Evolutionary conservation across 2,888 invertebrate genomes (phyloP), one percentile per base, ranked within the genome.

Genomic region (Drosophila acutilabella): DNA sequence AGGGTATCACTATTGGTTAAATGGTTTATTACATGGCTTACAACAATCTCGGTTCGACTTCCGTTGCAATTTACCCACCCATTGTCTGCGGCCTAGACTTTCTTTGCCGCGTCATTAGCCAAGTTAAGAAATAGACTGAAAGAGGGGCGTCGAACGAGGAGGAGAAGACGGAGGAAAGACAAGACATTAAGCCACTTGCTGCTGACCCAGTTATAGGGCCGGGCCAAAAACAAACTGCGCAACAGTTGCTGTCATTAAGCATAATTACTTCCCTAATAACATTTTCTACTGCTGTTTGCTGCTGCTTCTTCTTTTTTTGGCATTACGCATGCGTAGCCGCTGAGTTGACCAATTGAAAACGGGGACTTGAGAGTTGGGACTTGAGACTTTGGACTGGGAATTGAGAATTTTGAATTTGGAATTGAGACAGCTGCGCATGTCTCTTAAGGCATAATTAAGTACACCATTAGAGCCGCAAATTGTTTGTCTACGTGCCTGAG

Each of bases 191-290:
- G 76, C 59, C 78, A 80, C 71, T 80, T 80, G 77, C 58, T 80
- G 71, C 58, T 80, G 71, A 77, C 79, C 80, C 77, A 80, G 60
- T 80, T 80, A 47, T 30, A 30, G 53, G 52, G 38, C 14, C 13
- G n/a, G 44, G 42, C 54, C 33, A 41, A 42, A 13, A 33, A 18
- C 41, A 33, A 44, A 44, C 36, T 38, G 54, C 54, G 68, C 71
- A 76, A 76, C 71, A 74, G 71, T 71, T 64, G 72, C 45, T 57
- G 72, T 71, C 77, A 81, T 81, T 81, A 81, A 66, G 47, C 66
- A 64, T 78, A 81, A 81, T 81, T 81, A 74, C 80, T 81, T 78
- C 81, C 80, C 61, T 75, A 78, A 78, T 75, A 58, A 65, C 68
- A 56, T 65, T 72, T 67, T 64, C 70, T 67, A 47, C 33, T 30